Evolutionary conservation across 1,140 invertebrate genomes (phyloP), one percentile per base, ranked within the genome.

Genomic region (Camponotus vicinus): DNA sequence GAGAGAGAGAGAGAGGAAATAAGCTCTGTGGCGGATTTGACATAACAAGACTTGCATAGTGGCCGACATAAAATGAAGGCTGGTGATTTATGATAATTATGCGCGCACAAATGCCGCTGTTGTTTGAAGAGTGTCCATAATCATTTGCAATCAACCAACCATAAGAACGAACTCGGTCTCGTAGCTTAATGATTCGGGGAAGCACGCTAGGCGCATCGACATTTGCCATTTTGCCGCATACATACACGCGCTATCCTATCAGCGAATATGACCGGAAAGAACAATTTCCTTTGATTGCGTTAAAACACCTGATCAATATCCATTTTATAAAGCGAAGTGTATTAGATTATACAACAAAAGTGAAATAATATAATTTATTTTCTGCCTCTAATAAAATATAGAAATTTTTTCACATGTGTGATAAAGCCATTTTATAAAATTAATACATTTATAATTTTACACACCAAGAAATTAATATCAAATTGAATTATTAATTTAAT

Each of bases 31-130:
- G 40, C 40, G 49, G 82, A 71, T 88, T 89, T 88, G 87, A 88
- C 63, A 57, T 78, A 76, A 18, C 55, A 34, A 64, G 55, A 77
- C 55, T 61, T 66, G 59, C 55, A 6, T 49, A 86, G 49, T n/a
- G 27, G 59, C 49, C 45, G 27, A 40, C 64, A 59, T 42, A 82
- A 57, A 45, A 9, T 57, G 76, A 84, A 83, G 86, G 80, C 85
- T 88, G 87, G 59, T 93, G 92, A 93, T 93, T 93, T 93, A 93
- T 92, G 90, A 92, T 93, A 93, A 93, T 93, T 93, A 93, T 86
- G 88, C 85, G 85, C 87, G 88, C 80, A 77, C 37, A 77, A 69
- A 61, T 90, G 64, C 89, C 89, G 92, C 92, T 92, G 21, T 11
- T 52, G 91, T 92, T 92, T 90, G 88, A 92, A 92, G 90, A 91